These are phyloP conservation scores for Lonchura striata DNA, from an alignment of 2,113 vertebrate species.

Conservation along the genomic window DNA sequence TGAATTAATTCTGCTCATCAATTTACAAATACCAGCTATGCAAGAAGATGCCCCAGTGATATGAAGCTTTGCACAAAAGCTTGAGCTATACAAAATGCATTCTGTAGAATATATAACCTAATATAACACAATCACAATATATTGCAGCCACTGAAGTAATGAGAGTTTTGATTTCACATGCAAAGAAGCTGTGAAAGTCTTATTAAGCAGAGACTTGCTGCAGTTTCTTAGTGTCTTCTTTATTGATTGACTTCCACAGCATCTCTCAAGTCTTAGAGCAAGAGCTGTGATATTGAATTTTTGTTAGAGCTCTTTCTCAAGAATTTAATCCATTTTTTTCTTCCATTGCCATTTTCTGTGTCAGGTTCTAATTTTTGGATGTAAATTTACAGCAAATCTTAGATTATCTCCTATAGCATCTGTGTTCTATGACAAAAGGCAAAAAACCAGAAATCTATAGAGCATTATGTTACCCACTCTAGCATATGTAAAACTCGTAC, in stretches of 20 bases:
- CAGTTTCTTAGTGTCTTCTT: not conserved
- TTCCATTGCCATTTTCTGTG: not conserved
- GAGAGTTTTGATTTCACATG: not conserved
- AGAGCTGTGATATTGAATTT: not conserved
- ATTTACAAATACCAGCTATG: not conserved
- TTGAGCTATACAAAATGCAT: not conserved
- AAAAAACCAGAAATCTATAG: fast-evolving
- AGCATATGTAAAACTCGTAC: not conserved
- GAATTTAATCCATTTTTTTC: not conserved
- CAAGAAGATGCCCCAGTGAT: not conserved
- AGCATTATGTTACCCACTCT: not conserved
- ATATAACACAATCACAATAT: not conserved
- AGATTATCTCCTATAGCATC: not conserved
- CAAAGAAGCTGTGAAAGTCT: not conserved
- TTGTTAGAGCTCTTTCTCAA: not conserved
- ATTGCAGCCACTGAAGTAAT: not conserved
- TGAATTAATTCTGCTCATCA: not conserved
- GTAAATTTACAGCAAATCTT: not conserved
- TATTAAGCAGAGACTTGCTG: not conserved
- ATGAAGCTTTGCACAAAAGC: not conserved
- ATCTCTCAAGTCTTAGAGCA: not conserved
- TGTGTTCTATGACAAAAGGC: not conserved
- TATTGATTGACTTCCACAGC: not conserved
- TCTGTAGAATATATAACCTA: not conserved
- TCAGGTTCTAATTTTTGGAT: not conserved